Conservation (phyloP, 1,140 invertebrate genomes). For the Sinonovacula constricta region DNA sequence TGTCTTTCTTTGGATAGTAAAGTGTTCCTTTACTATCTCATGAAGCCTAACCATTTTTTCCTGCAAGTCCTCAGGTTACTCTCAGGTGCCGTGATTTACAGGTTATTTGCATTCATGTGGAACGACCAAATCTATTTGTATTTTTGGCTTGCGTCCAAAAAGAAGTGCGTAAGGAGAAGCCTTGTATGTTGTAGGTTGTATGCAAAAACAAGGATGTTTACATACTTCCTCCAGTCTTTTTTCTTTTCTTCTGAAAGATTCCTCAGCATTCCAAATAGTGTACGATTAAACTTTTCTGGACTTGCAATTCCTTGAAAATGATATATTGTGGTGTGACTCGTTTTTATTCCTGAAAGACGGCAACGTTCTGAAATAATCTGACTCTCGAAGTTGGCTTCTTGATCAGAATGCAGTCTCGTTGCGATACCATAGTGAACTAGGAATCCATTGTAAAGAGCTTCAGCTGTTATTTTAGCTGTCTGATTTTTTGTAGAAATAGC, state of each 20-base stretch:
- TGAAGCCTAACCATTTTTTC: constrained; percentile 3
- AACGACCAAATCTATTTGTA: too few species aligned
- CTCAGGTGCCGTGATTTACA: too few species aligned
- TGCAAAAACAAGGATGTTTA: neutral
- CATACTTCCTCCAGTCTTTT: too few species aligned
- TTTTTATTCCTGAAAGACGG: neutral
- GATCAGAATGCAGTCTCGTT: constrained; percentile 20
- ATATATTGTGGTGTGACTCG: too few species aligned
- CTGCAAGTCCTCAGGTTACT: neutral
- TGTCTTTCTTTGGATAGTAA: too few species aligned
- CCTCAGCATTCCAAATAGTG: constrained; percentile 4
- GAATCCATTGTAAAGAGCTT: too few species aligned
- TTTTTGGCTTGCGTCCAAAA: too few species aligned
- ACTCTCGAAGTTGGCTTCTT: constrained; percentile 30
- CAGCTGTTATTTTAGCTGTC: constrained; percentile 3
- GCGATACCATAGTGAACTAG: neutral
- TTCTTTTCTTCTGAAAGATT: constrained; percentile 14
- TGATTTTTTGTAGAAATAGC: constrained; percentile 9
- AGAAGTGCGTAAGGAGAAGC: neutral
- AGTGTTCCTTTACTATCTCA: neutral
- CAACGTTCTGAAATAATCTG: too few species aligned
- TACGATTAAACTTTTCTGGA: constrained; percentile 17
- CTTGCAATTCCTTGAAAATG: too few species aligned
- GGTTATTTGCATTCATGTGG: too few species aligned
- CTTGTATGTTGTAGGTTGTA: constrained; percentile 20